A percentile compares a stretch with the other conserved stretches of the same genome.
Evolutionary conservation across 2,113 vertebrate genomes (phyloP).

Genomic region (Oreamnos americanus): DNA sequence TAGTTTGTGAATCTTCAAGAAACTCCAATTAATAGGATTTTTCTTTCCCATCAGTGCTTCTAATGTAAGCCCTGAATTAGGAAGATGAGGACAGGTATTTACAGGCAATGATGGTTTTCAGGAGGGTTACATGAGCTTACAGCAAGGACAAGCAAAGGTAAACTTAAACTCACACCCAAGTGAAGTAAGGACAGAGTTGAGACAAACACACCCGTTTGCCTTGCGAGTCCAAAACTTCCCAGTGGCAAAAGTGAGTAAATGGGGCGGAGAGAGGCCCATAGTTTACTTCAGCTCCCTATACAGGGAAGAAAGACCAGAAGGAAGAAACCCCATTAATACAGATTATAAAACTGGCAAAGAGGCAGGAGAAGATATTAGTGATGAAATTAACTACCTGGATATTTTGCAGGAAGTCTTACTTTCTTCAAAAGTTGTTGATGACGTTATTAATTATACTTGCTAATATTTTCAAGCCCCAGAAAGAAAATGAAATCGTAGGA

Average conservation of each 20-base stretch:
- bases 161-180: not conserved
- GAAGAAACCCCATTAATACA: not conserved
- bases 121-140: not conserved
- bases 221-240: not conserved
- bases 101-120: not conserved
- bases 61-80: not conserved
- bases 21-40: not conserved
- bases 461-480: not conserved
- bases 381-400: not conserved
- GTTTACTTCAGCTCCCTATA: not conserved
- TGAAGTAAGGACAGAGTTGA: not conserved
- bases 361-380: not conserved
- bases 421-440: not conserved
- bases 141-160: not conserved
- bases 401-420: not conserved
- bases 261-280: not conserved
- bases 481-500: not conserved
- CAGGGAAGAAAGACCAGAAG: not conserved
- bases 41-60: not conserved
- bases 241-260: not conserved
- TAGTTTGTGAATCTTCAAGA: not conserved
- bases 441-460: not conserved
- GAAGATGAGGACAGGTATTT: not conserved
- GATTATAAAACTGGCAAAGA: not conserved
- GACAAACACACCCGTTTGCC: not conserved